A percentile compares a stretch with the other conserved stretches of the same genome.
Evolutionary conservation across 2,888 invertebrate genomes (phyloP).

Genomic region (Mystacides longicornis): DNA sequence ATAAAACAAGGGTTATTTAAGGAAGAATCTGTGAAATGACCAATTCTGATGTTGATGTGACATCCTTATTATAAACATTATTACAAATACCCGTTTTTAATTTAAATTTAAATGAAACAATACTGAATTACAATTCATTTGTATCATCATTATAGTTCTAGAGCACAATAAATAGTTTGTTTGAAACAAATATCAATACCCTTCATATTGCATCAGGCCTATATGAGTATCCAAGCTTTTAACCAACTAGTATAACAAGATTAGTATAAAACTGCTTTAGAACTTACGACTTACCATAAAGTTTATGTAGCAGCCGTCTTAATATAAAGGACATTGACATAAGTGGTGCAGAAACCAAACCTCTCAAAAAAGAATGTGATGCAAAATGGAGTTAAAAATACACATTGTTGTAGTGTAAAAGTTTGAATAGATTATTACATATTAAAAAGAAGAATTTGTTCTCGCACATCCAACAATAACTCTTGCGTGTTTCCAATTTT

Average conservation of each 20-base stretch:
- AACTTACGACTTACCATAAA: neutral
- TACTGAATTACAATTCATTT: neutral
- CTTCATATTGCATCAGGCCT: neutral
- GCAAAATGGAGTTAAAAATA: conserved; percentile 9
- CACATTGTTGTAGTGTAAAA: conserved; percentile 12
- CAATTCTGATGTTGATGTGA: no score
- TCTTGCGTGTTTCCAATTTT: conserved; percentile 9
- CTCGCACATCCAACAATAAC: conserved; percentile 9
- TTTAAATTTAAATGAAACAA: neutral
- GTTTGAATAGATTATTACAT: neutral
- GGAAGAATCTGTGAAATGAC: no score
- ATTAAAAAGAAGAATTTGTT: conserved; percentile 16
- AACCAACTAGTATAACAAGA: neutral
- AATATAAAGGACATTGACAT: neutral
- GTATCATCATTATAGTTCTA: neutral
- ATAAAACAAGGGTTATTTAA: no score
- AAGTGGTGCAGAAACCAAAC: conserved; percentile 14
- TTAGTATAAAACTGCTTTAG: neutral
- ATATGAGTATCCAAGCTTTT: neutral
- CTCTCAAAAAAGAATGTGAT: conserved; percentile 8
- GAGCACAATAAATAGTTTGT: neutral
- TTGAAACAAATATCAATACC: neutral
- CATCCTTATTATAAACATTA: neutral
- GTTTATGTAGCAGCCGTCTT: neutral
- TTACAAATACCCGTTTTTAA: neutral